Conservation (phyloP, 2,113 vertebrate species). For the Pan troglodytes region DNA sequence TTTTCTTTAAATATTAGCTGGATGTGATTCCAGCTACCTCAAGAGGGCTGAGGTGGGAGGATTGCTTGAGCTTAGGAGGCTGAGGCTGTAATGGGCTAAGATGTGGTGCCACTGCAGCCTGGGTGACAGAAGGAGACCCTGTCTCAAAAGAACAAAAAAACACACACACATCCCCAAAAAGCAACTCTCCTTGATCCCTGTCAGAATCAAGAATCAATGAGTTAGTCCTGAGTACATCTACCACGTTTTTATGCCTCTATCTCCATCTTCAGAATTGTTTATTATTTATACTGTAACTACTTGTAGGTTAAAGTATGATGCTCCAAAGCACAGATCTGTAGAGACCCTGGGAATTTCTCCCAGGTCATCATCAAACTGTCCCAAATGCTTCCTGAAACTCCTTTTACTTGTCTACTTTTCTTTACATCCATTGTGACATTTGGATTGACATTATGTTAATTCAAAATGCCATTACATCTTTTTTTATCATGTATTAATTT, state of each 20-base stretch:
- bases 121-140: no score
- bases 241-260: background rate
- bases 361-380: background rate
- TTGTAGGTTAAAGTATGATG: background rate
- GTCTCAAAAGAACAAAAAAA: accelerated
- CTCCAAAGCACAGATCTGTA: background rate
- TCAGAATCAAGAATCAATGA: background rate
- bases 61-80: no score
- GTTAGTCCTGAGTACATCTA: background rate
- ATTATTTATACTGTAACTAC: background rate
- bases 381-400: background rate
- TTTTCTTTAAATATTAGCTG: no score
- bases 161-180: no score
- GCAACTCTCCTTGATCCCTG: background rate
- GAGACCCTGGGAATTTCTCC: background rate
- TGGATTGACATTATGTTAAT: background rate
- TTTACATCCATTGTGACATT: background rate
- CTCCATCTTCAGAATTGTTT: background rate
- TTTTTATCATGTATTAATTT: background rate
- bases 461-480: background rate
- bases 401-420: background rate
- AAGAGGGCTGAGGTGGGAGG: no score
- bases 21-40: no score
- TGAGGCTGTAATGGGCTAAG: no score
- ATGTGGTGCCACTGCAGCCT: no score